These are phyloP conservation scores for Saxidomus purpurata DNA, from an alignment of 1,140 invertebrate species.

Conservation along the genomic window DNA sequence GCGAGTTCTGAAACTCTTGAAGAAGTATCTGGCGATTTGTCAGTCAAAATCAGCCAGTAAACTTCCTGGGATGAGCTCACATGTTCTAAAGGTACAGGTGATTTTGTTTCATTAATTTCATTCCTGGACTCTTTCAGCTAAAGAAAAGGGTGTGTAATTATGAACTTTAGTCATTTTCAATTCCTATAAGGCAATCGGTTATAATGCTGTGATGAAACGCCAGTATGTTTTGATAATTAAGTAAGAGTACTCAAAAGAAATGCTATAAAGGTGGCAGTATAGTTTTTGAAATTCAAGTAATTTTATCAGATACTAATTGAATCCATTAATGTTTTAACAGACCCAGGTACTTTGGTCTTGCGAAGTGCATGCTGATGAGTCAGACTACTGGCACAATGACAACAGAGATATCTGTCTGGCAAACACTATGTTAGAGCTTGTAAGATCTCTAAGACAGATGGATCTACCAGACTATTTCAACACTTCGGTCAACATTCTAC, in stretches of 20 bases:
- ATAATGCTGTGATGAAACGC: too few species aligned
- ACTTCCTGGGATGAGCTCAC: not conserved
- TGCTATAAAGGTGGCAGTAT: not conserved
- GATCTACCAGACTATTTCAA: slow-evolving; percentile 1
- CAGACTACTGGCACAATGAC: not conserved
- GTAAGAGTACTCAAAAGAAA: too few species aligned
- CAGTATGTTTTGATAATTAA: too few species aligned
- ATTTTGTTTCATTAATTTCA: not conserved
- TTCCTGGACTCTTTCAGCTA: not conserved
- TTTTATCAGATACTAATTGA: too few species aligned
- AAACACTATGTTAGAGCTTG: not conserved
- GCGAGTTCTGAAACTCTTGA: not conserved
- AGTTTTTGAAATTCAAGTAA: not conserved
- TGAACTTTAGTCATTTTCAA: too few species aligned
- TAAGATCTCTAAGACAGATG: not conserved
- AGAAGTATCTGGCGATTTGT: not conserved
- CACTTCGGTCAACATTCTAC: not conserved
- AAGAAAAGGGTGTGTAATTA: too few species aligned
- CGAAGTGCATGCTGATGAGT: not conserved
- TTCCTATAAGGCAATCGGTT: too few species aligned
- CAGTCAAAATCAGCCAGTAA: not conserved
- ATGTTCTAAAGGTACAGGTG: not conserved
- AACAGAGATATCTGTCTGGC: not conserved
- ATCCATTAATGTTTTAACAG: not conserved
- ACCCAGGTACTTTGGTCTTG: not conserved